A percentile compares a stretch with the other conserved stretches of the same genome.
phyloP scores from a whole-genome alignment of 2,888 invertebrate genomes.

The Acanthoscelides obtectus region DNA sequence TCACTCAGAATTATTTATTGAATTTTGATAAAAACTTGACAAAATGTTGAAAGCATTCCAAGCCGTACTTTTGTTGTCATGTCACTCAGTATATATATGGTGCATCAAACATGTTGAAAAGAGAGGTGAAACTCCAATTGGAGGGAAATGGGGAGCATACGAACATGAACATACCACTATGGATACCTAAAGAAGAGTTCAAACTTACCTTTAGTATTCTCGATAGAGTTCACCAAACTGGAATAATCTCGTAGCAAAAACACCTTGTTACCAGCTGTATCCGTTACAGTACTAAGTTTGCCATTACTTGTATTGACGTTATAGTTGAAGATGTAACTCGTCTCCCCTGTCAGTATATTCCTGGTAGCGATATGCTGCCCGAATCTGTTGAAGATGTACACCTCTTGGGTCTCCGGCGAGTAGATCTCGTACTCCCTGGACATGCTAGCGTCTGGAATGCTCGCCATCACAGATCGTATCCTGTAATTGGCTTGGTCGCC shows the following conservation, averaged over 20 bases:
- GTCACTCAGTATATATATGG: too few species aligned
- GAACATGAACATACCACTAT: too few species aligned
- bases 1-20: too few species aligned
- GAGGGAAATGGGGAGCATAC: too few species aligned
- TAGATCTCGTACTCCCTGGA: conserved; percentile 89
- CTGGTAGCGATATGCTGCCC: conserved; percentile 93
- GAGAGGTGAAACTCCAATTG: too few species aligned
- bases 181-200: too few species aligned
- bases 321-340: conserved; percentile 90
- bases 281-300: conserved; percentile 88
- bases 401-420: conserved; percentile 92
- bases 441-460: conserved; percentile 80
- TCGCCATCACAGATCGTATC: conserved; percentile 82
- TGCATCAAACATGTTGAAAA: too few species aligned
- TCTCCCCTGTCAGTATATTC: conserved; percentile 92
- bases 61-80: too few species aligned
- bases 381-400: conserved; percentile 88
- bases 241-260: conserved; percentile 79
- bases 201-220: conserved; percentile 76
- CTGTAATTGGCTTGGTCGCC: conserved; percentile 92
- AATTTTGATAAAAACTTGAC: too few species aligned
- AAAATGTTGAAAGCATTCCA: too few species aligned
- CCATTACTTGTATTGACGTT: conserved; percentile 96
- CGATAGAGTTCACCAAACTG: conserved; percentile 87
- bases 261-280: conserved; percentile 87